Evolutionary conservation across 2,888 invertebrate genomes (phyloP).

Genomic region (Luperina nickerlii): DNA sequence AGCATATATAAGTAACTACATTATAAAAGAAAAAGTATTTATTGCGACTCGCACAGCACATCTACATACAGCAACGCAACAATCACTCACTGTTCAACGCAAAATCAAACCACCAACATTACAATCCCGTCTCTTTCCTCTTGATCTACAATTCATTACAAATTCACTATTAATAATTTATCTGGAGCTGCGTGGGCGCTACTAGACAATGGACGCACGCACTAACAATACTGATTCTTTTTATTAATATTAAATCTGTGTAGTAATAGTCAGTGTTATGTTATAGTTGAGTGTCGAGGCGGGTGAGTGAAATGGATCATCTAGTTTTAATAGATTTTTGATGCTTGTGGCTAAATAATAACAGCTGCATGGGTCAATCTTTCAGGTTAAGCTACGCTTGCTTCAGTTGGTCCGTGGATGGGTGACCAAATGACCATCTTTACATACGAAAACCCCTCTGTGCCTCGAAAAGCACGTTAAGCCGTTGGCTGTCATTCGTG

Average conservation of each 20-base stretch:
- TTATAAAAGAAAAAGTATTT: too few species aligned
- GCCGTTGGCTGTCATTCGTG: too few species aligned
- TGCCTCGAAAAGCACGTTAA: too few species aligned
- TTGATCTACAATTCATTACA: constrained; percentile 84
- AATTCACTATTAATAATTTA: constrained; percentile 90
- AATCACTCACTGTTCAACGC: constrained; percentile 18
- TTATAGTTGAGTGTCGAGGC: constrained; percentile 15
- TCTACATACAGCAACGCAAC: neutral
- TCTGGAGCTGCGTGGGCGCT: constrained; percentile 86
- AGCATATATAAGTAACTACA: neutral
- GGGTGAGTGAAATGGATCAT: constrained; percentile 12
- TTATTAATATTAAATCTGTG: constrained; percentile 68
- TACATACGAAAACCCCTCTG: too few species aligned
- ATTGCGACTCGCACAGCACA: neutral
- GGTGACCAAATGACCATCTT: too few species aligned
- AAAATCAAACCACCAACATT: constrained; percentile 9
- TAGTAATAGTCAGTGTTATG: constrained; percentile 48
- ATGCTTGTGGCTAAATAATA: neutral
- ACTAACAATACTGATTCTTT: constrained; percentile 82
- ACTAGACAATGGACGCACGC: constrained; percentile 82
- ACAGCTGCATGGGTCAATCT: too few species aligned
- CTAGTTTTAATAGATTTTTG: neutral
- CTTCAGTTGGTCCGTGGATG: too few species aligned
- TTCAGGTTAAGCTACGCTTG: too few species aligned
- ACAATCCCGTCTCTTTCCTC: constrained; percentile 53